phyloP scores from a whole-genome alignment of 2,888 invertebrate genomes.

The Ectemnius lituratus region DNA sequence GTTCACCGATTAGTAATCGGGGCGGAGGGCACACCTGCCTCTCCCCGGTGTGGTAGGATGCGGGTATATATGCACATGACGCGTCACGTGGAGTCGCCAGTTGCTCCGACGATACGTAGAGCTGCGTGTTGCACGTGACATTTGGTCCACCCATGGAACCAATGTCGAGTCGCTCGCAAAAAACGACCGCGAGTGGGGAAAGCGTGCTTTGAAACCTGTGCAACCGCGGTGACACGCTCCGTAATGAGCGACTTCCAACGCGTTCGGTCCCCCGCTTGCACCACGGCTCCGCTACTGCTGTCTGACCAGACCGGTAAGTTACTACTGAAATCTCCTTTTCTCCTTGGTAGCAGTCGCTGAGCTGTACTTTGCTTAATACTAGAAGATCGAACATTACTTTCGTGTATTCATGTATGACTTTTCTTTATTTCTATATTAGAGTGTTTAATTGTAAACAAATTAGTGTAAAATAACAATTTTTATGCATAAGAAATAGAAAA shows the following conservation, averaged over 20 bases:
- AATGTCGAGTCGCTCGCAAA: conserved; percentile 17
- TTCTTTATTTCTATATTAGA: too few species aligned
- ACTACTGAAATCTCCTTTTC: conserved; percentile 25
- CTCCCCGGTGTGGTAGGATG: conserved; percentile 53
- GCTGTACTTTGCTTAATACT: background rate
- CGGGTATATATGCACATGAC: conserved; percentile 56
- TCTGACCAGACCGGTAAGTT: conserved; percentile 50
- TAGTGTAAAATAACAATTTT: too few species aligned
- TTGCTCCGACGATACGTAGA: conserved; percentile 28
- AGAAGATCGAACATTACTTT: background rate
- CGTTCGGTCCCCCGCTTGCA: conserved; percentile 31
- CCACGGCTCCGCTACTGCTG: conserved; percentile 16
- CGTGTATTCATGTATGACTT: background rate
- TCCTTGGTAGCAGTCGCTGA: too few species aligned
- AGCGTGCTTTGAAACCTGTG: conserved; percentile 54
- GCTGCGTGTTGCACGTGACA: conserved; percentile 56
- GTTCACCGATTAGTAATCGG: background rate
- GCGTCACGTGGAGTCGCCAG: conserved; percentile 57
- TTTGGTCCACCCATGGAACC: conserved; percentile 41
- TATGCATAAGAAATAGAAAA: too few species aligned
- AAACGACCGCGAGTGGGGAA: conserved; percentile 47
- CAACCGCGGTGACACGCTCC: conserved; percentile 44
- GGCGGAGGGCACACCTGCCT: conserved; percentile 48
- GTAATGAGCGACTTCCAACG: conserved; percentile 25
- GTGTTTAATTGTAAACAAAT: too few species aligned